Evolutionary conservation across 1,140 invertebrate species (phyloP), one percentile per base, ranked within the genome.

Genomic region (Latrodectus geometricus): DNA sequence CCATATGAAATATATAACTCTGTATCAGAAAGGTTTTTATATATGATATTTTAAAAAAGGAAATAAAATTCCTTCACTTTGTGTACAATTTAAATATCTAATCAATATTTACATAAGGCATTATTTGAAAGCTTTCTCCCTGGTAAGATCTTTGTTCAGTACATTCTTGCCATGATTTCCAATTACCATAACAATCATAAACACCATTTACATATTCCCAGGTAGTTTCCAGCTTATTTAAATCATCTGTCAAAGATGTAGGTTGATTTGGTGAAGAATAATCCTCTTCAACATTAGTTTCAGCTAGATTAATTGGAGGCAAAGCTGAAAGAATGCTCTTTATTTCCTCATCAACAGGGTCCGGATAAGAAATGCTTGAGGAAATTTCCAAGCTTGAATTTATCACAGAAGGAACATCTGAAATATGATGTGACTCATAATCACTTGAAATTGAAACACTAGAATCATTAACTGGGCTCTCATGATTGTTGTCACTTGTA

Each of bases 71-170:
- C 35, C 23, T 86, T 7, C 74, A 86, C 21, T 48, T 56, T 50
- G 75, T 78, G 65, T 56, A 86, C 78, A 81, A 86, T 86, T 86
- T 78, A 77, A 76, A 74, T 73, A 75, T 81, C 90, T 89, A 97
- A 93, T 97, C 96, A 92, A 96, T 95, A 90, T 97, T 94, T 92
- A 96, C 95, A 93, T 98, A 98, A 93, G 96, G 96, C 94, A 97
- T 93, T 93, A 97, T 95, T 92, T 95, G 94, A 91, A 97, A 93
- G 89, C 93, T 92, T 91, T 96, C 95, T 90, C 92, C 94, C 91
- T 93, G 93, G 90, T 93, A 95, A 89, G 93, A 94, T 91, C 92
- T 93, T 91, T 92, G 93, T 88, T 93, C 93, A 88, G 94, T 92
- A 91, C 94, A 94, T 92, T 97, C 94, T 91, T 96, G 94, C 95